Base-by-base conservation (phyloP, 2,888 invertebrate genomes). In the Xanthia icteritia region DNA sequence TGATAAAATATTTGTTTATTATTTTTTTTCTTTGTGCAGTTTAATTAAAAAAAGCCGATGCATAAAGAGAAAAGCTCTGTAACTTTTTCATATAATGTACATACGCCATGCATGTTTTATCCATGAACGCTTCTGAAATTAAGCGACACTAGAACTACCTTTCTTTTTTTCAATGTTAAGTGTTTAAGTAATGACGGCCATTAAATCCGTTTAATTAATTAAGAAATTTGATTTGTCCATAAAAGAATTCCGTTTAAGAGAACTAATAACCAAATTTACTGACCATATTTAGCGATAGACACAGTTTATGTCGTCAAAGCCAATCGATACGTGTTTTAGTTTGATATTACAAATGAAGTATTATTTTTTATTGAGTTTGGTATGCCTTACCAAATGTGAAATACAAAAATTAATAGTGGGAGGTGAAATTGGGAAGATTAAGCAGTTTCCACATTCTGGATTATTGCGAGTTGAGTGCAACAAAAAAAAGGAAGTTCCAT, bases 361-460 rank as follows among this genome's bases (percentile, higher is more conserved):
- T 66, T 31, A 72, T 65, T 65, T 65, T 51, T 15, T 72, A 39
- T 39, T 65, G 27, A 39, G 9, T 65, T 72, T 72, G 9, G 2
- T 65, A 65, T 39, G 2, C 20, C 11, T 66, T 27, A 27, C 51
- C 36, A 54, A 39, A 72, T 51, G 15, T 65, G 15, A 17, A 17
- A 9, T n/a, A 39, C 20, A 5, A 8, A 8, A 15, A 51, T 11
- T 54, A 27, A 9, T 54, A 27, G 39, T 11, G 5, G 23, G 0
- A 9, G 72, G 72, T 54, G 17, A 42, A 6, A 23, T 17, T 2
- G 66, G 27, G 1, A 4, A 17, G 1, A 73, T 54, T 31, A 31
- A 2, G 6, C 23, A 66, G 27, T 72, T 66, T 39, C 72, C 72
- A 23, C 42, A 73, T 73, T 42, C 39, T 73, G 66, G 54, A 17